Base-by-base conservation (phyloP, 2,797 vertebrate species). In the Champsocephalus gunnari region DNA sequence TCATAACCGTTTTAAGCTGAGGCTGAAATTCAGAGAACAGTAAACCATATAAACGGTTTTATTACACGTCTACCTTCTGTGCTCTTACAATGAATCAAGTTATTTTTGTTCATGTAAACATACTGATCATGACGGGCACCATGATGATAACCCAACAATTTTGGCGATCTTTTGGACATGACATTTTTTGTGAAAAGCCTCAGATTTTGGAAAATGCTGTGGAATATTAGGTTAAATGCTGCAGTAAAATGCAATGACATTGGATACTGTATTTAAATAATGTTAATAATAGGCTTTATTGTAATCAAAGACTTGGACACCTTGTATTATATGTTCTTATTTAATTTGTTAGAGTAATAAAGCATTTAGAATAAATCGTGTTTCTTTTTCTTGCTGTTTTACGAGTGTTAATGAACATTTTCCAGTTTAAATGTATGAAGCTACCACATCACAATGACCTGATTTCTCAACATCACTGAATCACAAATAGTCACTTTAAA, bases 261-360 rank as follows among this genome's bases (percentile, higher is more conserved):
- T 75, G 64, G 78, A 93, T 94, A 95, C 95, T 96, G 94, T 96
- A 95, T 93, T 95, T 94, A 95, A 93, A 92, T 94, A 90, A 89
- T 95, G 93, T 95, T 94, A 89, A 94, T 94, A 94, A 94, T 95
- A 94, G 88, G 84, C 90, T 95, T 90, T 95, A 95, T 95, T 93
- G 91, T 94, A 92, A 94, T 93, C 92, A 89, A 85, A 92, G 78
- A 92, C 88, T 87, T 81, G 38, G 81, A 87, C 90, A 84, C 85
- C 84, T 91, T 95, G 93, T 95, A 95, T 93, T 90, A 92, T 95
- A 95, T 88, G 90, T 94, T 92, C 77, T 93, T 95, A 95, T 95
- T 95, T 95, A 94, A 95, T 95, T 94, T 95, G 91, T 93, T 95
- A 92, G 93, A 82, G 87, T 91, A 95, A 94, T 94, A 94, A 95